A percentile compares a stretch with the other conserved stretches of the same genome.
Evolutionary conservation across 2,797 vertebrate genomes (phyloP).

Genomic region (Betta splendens): DNA sequence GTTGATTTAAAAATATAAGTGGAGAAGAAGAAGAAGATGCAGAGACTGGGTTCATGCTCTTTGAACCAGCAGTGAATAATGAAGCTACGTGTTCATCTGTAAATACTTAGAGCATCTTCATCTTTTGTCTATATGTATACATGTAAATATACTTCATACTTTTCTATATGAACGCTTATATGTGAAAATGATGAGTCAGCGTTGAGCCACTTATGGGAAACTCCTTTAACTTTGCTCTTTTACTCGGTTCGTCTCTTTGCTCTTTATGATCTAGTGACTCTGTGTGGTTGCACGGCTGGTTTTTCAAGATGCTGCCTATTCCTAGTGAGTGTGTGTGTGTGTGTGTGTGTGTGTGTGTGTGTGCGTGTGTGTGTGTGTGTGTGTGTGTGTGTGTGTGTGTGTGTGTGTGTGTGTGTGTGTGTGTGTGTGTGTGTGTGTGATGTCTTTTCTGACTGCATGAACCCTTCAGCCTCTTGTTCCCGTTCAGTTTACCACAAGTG

Average conservation of each 20-base stretch:
- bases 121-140: not conserved
- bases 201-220: conserved; percentile 36
- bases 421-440: no score
- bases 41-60: conserved; percentile 1
- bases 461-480: not conserved
- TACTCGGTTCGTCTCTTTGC: no score
- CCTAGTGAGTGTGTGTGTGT: no score
- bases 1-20: not conserved
- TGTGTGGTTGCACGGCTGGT: not conserved
- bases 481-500: not conserved
- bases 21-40: not conserved
- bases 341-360: not conserved
- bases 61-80: not conserved
- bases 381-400: not conserved
- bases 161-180: not conserved
- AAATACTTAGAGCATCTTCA: not conserved
- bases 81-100: not conserved
- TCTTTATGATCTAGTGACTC: conserved; percentile 21
- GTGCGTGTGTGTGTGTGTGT: not conserved
- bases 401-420: not conserved
- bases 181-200: conserved; percentile 39
- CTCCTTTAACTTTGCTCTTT: no score
- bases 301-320: conserved; percentile 7
- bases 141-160: no score
- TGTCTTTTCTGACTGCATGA: not conserved